Conservation (phyloP, 2,113 vertebrate species). For the Pelecanus crispus region DNA sequence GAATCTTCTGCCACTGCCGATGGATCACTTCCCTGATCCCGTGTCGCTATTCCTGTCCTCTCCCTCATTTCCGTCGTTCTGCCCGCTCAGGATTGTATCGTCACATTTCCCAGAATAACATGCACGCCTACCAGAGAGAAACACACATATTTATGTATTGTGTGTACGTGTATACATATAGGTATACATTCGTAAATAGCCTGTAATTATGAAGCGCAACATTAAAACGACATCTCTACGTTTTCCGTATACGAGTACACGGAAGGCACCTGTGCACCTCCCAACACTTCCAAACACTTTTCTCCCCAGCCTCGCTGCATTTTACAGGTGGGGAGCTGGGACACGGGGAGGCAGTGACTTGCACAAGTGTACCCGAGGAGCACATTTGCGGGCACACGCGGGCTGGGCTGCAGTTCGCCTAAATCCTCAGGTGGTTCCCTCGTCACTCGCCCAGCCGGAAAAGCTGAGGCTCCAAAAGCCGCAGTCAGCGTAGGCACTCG, state of each 20-base stretch:
- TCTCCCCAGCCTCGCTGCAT: not conserved
- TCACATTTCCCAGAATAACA: not conserved
- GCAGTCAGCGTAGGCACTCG: not conserved
- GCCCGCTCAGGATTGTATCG: not conserved
- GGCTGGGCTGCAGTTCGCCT: not conserved
- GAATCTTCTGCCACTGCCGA: too few species aligned
- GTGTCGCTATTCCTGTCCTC: rapidly evolving
- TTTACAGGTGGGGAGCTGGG: not conserved
- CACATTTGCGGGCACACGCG: not conserved
- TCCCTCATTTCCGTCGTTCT: not conserved
- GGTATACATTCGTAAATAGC: not conserved
- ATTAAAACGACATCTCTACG: not conserved
- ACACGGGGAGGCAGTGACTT: not conserved
- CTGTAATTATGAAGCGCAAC: not conserved
- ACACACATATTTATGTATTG: rapidly evolving
- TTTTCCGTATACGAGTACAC: rapidly evolving
- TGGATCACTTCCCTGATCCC: not conserved
- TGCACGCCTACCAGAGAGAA: not conserved
- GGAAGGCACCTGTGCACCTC: too few species aligned
- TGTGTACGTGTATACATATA: not conserved
- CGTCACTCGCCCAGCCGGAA: not conserved
- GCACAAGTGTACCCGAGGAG: not conserved
- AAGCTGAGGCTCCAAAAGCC: not conserved
- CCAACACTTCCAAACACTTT: not conserved
- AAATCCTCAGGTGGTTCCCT: not conserved